phyloP scores from a whole-genome alignment of 2,888 invertebrate species.

The Volucella inflata region DNA sequence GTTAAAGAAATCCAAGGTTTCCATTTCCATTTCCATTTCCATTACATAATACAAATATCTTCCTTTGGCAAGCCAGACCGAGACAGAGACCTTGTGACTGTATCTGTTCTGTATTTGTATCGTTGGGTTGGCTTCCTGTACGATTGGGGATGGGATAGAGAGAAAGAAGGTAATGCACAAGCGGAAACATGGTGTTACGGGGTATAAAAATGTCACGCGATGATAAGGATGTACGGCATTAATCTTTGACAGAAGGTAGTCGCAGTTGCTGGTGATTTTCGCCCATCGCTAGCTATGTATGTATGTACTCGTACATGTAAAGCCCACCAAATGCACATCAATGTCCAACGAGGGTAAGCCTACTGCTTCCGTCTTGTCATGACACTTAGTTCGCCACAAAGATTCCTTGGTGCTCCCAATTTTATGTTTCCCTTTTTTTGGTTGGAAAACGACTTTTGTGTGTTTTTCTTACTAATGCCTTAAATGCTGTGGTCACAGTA shows the following conservation, averaged over 20 bases:
- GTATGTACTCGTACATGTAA: too few species aligned
- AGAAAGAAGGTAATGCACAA: slow-evolving; percentile 42
- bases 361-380: slow-evolving; percentile 6
- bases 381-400: background rate
- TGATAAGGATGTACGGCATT: slow-evolving; percentile 61
- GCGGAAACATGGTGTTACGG: slow-evolving; percentile 55
- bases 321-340: slow-evolving; percentile 58
- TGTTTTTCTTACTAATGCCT: slow-evolving; percentile 10
- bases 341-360: slow-evolving; percentile 59
- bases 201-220: slow-evolving; percentile 44
- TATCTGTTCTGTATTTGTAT: too few species aligned
- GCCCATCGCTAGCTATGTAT: too few species aligned
- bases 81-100: too few species aligned
- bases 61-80: too few species aligned
- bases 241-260: slow-evolving; percentile 57
- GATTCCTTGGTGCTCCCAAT: background rate
- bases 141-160: background rate
- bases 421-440: slow-evolving; percentile 1
- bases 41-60: slow-evolving; percentile 2
- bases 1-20: slow-evolving; percentile 57
- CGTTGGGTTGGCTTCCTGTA: too few species aligned
- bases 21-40: slow-evolving; percentile 13
- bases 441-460: slow-evolving; percentile 12
- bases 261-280: slow-evolving; percentile 40
- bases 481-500: slow-evolving; percentile 42